Conservation (phyloP, 1,140 invertebrate species). For the Drosophila elegans region DNA sequence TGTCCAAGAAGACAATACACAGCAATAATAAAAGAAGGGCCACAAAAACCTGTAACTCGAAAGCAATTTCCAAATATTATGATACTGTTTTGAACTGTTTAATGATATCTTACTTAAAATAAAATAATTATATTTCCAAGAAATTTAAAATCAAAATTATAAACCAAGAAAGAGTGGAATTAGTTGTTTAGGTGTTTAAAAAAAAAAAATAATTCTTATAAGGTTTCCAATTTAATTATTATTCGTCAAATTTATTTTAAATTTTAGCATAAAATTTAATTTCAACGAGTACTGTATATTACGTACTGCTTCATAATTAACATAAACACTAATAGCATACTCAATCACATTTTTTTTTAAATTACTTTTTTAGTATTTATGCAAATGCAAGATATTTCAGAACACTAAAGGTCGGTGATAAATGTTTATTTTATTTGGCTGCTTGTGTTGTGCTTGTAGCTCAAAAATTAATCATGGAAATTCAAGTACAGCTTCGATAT, state of each 20-base stretch:
- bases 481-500: background rate
- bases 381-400: constrained; percentile 4
- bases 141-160: too few species aligned
- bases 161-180: too few species aligned
- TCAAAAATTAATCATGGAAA: background rate
- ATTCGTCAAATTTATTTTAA: too few species aligned
- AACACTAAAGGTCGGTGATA: constrained; percentile 3
- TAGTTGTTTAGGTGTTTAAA: too few species aligned
- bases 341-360: background rate
- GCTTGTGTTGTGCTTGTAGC: background rate
- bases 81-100: background rate
- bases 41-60: background rate
- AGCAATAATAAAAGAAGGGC: constrained; percentile 5
- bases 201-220: too few species aligned
- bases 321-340: background rate
- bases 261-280: too few species aligned
- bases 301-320: background rate
- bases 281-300: background rate
- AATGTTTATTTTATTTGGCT: constrained; percentile 4
- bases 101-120: too few species aligned
- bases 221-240: too few species aligned
- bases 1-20: background rate
- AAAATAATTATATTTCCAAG: too few species aligned
- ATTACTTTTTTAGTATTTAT: background rate
- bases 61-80: background rate